A percentile compares a stretch with the other conserved stretches of the same genome.
Evolutionary conservation across 2,888 invertebrate genomes (phyloP).

Genomic region (Brenthis hecate): DNA sequence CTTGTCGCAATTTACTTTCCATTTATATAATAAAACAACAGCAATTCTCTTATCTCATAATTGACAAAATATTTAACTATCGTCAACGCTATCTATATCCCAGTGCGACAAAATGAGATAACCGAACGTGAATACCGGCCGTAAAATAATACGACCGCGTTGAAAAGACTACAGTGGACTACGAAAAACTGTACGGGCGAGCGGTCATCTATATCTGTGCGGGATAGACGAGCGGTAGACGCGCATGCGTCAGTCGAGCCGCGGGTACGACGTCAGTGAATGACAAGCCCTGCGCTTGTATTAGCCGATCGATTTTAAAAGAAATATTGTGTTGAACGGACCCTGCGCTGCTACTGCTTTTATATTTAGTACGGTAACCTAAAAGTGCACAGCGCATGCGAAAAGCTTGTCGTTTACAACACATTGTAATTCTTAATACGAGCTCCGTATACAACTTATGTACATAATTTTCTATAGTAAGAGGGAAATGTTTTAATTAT

Average conservation of each 20-base stretch:
- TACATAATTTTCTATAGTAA: conserved; percentile 24
- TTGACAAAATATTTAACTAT: conserved; percentile 72
- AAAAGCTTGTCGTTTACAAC: conserved; percentile 37
- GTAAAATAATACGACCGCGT: conserved; percentile 68
- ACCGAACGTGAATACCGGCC: conserved; percentile 64
- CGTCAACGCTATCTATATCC: conserved; percentile 69
- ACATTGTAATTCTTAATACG: conserved; percentile 17
- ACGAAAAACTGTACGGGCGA: conserved; percentile 67
- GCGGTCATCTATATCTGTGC: conserved; percentile 71
- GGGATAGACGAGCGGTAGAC: conserved; percentile 78
- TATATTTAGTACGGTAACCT: conserved; percentile 45
- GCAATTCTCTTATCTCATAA: conserved; percentile 68
- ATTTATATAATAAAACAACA: conserved; percentile 68
- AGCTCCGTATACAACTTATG: conserved; percentile 16
- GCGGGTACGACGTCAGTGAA: conserved; percentile 74
- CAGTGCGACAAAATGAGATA: conserved; percentile 79
- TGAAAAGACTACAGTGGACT: conserved; percentile 65
- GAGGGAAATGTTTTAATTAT: conserved; percentile 25
- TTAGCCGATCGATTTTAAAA: conserved; percentile 76
- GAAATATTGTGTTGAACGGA: conserved; percentile 59
- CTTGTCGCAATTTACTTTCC: conserved; percentile 71
- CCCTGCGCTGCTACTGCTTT: conserved; percentile 44
- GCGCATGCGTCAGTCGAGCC: conserved; percentile 76
- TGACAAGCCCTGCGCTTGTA: conserved; percentile 76
- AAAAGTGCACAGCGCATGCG: conserved; percentile 45